Percentiles rank a stretch among this genome's conserved stretches.
phyloP scores from a whole-genome alignment of 2,797 vertebrate species.

The Xiphophorus birchmanni region DNA sequence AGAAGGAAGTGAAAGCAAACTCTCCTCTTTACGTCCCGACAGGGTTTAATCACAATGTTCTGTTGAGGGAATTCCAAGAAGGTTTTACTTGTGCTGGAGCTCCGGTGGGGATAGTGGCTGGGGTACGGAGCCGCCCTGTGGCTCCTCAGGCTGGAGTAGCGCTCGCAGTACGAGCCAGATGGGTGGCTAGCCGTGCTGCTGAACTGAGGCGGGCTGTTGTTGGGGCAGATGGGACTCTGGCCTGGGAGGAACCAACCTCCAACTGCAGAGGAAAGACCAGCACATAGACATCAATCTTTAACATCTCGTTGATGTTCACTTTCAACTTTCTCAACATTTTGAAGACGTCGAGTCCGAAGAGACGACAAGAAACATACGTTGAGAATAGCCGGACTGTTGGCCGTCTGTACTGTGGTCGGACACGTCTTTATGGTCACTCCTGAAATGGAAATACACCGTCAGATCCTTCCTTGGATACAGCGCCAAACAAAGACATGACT shows the following conservation, averaged over 20 bases:
- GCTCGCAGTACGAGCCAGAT: conserved; percentile 84
- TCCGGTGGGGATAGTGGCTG: conserved; percentile 83
- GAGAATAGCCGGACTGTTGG: conserved; percentile 84
- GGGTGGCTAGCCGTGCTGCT: conserved; percentile 75
- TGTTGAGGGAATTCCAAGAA: not conserved
- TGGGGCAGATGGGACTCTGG: conserved; percentile 82
- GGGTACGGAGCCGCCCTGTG: conserved; percentile 82
- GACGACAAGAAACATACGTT: conserved; percentile 72
- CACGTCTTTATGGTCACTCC: conserved; percentile 84
- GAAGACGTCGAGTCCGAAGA: not conserved
- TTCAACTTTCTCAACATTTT: not conserved
- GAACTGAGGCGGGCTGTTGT: conserved; percentile 84
- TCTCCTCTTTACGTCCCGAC: not conserved
- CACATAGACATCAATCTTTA: not conserved
- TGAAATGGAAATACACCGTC: conserved; percentile 44
- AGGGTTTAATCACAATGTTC: not conserved
- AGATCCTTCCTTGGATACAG: not conserved
- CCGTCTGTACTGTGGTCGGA: conserved; percentile 78
- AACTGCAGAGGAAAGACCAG: conserved; percentile 60
- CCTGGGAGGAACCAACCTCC: conserved; percentile 85
- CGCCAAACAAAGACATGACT: not conserved
- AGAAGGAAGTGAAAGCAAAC: not conserved
- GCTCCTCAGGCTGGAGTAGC: conserved; percentile 81
- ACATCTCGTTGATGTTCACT: not conserved
- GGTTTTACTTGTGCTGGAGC: conserved; percentile 75